Conservation (phyloP, 1,140 invertebrate genomes). For the Ericerus pela region DNA sequence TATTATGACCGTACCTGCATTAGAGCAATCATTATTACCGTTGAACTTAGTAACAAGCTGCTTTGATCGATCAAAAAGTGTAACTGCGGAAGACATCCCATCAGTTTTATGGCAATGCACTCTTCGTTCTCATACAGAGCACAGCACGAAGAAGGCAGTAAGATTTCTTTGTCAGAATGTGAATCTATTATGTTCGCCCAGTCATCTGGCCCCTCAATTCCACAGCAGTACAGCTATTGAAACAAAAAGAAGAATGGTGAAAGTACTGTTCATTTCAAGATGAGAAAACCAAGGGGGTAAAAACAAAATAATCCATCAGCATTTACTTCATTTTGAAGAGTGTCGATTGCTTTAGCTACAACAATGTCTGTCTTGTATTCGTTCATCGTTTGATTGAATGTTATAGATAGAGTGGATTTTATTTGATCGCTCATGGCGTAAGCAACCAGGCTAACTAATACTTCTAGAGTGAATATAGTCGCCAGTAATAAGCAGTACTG, state of each 20-base stretch:
- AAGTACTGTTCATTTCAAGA: background rate
- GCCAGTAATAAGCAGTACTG: constrained; percentile 68
- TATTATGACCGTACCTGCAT: constrained; percentile 28
- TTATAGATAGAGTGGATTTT: background rate
- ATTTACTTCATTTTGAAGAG: constrained; percentile 61
- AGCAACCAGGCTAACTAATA: constrained; percentile 63
- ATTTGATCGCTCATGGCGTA: background rate
- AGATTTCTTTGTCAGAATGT: background rate
- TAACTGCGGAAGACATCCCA: constrained; percentile 30
- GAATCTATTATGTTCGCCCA: constrained; percentile 10
- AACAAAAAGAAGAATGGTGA: background rate
- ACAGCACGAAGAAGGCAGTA: constrained; percentile 15
- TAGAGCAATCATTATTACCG: constrained; percentile 33
- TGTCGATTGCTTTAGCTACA: constrained; percentile 38
- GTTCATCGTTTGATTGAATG: background rate
- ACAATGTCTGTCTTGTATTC: constrained; percentile 31
- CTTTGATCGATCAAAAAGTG: constrained; percentile 29
- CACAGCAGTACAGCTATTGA: constrained; percentile 17
- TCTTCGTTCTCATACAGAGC: background rate
- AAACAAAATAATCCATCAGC: no score
- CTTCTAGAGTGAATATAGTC: constrained; percentile 66
- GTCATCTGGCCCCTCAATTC: constrained; percentile 12
- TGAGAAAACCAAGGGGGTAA: no score
- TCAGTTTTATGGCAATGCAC: constrained; percentile 18
- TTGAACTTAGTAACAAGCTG: constrained; percentile 31